Evolutionary conservation across 2,888 invertebrate species (phyloP), one percentile per base, ranked within the genome.

Genomic region (Ormyrus rosae): DNA sequence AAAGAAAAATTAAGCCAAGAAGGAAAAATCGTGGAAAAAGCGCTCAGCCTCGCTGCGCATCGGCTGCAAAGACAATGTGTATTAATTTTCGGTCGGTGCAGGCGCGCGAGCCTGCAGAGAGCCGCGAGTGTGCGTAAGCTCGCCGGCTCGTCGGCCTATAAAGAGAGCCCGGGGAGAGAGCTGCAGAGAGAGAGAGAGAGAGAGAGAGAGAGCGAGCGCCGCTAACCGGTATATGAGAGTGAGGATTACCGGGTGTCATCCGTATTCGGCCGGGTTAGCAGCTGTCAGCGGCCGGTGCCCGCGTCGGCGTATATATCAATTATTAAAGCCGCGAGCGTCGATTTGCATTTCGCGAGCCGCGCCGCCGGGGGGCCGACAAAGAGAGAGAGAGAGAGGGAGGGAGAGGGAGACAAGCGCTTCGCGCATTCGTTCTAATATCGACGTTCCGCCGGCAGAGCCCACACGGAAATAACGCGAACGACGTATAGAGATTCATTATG

Each of bases 201-300:
- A 77, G 83, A 68, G 81, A 81, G 83, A 71, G 82, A 81, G 60
- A 70, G 82, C 84, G 68, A 55, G 46, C 61, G 86, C 86, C 34
- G 87, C 86, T 86, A 88, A 87, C 86, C 86, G 87, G 87, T 88
- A 87, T 87, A 88, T 87, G 89, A 67, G 77, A 87, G 86, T 86
- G 87, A 88, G 90, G 90, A 90, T 90, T 90, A 90, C 63, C 19
- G 67, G 69, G 75, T 80, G 82, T 85, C 86, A 84, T 85, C 84
- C 83, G 85, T 85, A 86, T 85, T 84, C 83, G 87, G 64, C 64
- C 87, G 89, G 89, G 88, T 90, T 89, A 89, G 89, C 86, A 86
- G 86, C 89, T 90, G 90, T 90, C 90, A 90, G 86, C 89, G 87
- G 83, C 85, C 87, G 86, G 87, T 85, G 86, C 87, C 84, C 85